Percentiles rank a stretch among this genome's conserved stretches.
Evolutionary conservation across 2,113 vertebrate species (phyloP).

Genomic region (Ailuropoda melanoleuca): DNA sequence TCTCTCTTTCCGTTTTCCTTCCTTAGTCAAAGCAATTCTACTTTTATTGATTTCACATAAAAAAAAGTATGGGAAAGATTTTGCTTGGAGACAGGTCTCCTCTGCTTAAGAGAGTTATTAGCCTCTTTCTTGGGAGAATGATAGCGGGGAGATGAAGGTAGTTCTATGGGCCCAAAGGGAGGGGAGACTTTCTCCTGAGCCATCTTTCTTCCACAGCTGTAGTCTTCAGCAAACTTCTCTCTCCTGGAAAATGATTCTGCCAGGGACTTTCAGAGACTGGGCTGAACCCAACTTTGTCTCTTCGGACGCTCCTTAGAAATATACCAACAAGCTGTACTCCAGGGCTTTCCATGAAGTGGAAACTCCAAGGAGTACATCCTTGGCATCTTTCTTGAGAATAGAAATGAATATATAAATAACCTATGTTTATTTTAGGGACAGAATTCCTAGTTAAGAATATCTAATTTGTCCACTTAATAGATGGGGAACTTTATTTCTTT

Average conservation of each 20-base stretch:
- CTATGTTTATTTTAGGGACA: not conserved
- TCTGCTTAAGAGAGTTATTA: not conserved
- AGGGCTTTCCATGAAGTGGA: not conserved
- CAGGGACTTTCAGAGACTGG: not conserved
- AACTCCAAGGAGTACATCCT: not conserved
- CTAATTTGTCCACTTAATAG: conserved; percentile 1
- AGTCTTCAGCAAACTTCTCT: not conserved
- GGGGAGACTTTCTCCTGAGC: not conserved
- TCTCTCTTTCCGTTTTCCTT: not conserved
- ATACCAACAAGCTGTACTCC: not conserved
- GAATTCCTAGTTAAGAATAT: not conserved
- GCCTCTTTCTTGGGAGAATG: not conserved
- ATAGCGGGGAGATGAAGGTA: not conserved
- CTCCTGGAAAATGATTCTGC: not conserved
- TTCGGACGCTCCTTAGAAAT: not conserved
- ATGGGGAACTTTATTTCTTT: not conserved
- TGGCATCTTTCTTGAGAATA: not conserved
- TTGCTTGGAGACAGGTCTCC: not conserved
- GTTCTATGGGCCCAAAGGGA: not conserved
- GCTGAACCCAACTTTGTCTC: not conserved
- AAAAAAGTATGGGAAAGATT: not conserved
- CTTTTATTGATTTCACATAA: not conserved
- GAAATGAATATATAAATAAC: conserved; percentile 3
- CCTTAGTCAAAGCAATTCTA: not conserved
- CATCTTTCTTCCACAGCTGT: not conserved